Evolutionary conservation across 2,113 vertebrate species (phyloP), one percentile per base, ranked within the genome.

Genomic region (Alethe castanea): DNA sequence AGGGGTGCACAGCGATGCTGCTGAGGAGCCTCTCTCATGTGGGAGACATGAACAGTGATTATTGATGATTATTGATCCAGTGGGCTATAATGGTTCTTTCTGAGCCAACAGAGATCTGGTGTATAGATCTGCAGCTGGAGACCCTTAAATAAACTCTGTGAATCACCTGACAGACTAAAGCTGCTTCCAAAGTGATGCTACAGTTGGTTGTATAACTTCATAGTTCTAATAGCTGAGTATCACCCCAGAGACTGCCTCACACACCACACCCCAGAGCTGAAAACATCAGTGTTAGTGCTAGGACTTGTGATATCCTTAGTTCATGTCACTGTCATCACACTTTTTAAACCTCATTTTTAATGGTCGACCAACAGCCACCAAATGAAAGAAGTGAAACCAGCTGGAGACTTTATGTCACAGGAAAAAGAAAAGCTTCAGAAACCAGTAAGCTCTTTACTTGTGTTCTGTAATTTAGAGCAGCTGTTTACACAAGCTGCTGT

Each of bases 101-200:
- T 79, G 56, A 92, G 62, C 72, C 88, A 35, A 7, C 17, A 67
- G 93, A 36, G 77, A 50, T 92, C 61, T 88, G 40, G 40, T 83
- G 61, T 61, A 38, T 29, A 66, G 52, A 88, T 86, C 78, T 84
- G 44, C 88, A 69, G 44, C 48, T 87, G 78, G 74, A 65, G 69
- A 90, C 71, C 86, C 88, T 95, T 90, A 82, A 88, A 88, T 81
- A 86, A 35, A 65, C 71, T 50, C 96, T 53, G n/a, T 90, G 84
- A 93, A 76, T 61, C 59, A 69, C 44, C 60, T 76, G 53, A 72
- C 48, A 92, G 53, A n/a, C 62, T 36, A 19, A 88, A 95, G 86
- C 54, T 54, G 38, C 78, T 89, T 95, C 66, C 18, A 69, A 94
- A 92, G 42, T 83, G 52, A 45, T 8, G 8, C 74, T 93, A 79